Percentiles rank a stretch among this genome's conserved stretches.
These are phyloP conservation scores for Gymnodraco acuticeps DNA, from an alignment of 2,797 vertebrate genomes.

Conservation along the genomic window DNA sequence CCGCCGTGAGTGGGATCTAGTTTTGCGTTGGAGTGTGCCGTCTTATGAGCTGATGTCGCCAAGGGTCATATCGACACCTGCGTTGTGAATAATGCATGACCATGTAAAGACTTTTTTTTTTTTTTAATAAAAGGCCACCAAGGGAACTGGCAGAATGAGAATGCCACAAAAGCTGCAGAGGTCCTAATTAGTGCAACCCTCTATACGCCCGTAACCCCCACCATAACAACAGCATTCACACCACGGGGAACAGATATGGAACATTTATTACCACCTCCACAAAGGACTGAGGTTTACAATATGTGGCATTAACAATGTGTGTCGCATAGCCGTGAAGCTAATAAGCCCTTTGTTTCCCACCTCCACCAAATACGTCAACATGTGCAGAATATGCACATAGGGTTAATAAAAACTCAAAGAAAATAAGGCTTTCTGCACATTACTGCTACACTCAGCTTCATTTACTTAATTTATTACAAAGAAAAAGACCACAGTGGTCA, in stretches of 20 bases:
- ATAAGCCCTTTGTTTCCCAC: slow-evolving; percentile 38
- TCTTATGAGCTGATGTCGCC: slow-evolving; percentile 36
- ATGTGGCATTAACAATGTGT: slow-evolving; percentile 55
- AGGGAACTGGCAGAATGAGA: slow-evolving; percentile 68
- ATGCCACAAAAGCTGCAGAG: slow-evolving; percentile 69
- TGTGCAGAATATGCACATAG: slow-evolving; percentile 23
- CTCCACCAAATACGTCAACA: slow-evolving; percentile 40
- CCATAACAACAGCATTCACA: slow-evolving; percentile 50
- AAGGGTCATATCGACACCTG: slow-evolving; percentile 75
- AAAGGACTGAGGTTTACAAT: slow-evolving; percentile 30
- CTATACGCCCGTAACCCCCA: slow-evolving; percentile 37
- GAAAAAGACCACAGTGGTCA: slow-evolving; percentile 50
- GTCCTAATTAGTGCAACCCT: slow-evolving; percentile 78
- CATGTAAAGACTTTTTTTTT: slow-evolving; percentile 45
- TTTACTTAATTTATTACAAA: slow-evolving; percentile 42
- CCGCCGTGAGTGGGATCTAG: slow-evolving; percentile 21
- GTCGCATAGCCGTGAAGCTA: slow-evolving; percentile 44
- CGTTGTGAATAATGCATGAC: slow-evolving; percentile 80
- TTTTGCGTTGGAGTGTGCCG: slow-evolving; percentile 18
- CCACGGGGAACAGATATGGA: slow-evolving; percentile 50
- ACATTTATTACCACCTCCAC: slow-evolving; percentile 46
- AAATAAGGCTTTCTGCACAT: slow-evolving; percentile 34
- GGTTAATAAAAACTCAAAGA: slow-evolving; percentile 39
- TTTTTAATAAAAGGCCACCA: slow-evolving; percentile 44
- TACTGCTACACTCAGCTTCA: slow-evolving; percentile 41